These are phyloP conservation scores for Ormyrus rosae DNA, from an alignment of 2,888 invertebrate species.

Conservation along the genomic window DNA sequence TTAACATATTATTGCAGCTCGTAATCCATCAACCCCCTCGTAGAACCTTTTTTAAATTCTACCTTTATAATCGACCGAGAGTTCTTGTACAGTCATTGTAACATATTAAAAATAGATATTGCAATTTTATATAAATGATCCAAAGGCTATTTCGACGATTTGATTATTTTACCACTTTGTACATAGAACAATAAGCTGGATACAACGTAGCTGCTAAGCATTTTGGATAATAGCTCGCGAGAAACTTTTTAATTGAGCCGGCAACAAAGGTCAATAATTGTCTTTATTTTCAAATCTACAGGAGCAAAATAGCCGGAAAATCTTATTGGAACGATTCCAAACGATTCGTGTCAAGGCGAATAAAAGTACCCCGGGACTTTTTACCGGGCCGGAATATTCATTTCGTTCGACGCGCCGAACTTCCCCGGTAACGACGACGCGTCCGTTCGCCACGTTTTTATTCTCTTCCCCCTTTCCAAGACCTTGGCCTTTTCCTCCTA, in stretches of 20 bases:
- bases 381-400: slow-evolving; percentile 10
- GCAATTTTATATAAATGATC: too few species aligned
- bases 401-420: not conserved
- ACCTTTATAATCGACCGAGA: too few species aligned
- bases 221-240: not conserved
- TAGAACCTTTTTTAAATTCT: too few species aligned
- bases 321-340: slow-evolving; percentile 24
- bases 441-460: not conserved
- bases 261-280: slow-evolving; percentile 12
- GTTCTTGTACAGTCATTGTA: too few species aligned
- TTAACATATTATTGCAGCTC: not conserved
- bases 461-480: not conserved
- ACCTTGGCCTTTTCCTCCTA: slow-evolving; percentile 1
- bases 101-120: too few species aligned
- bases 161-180: too few species aligned
- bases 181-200: too few species aligned
- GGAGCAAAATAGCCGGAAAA: not conserved
- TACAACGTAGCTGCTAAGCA: too few species aligned
- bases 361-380: not conserved
- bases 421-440: not conserved
- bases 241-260: not conserved
- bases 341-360: slow-evolving; percentile 43
- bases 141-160: too few species aligned
- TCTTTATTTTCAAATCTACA: slow-evolving; percentile 1
- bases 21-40: not conserved